Base-by-base conservation (phyloP, 2,113 vertebrate genomes). In the Engystomops pustulosus region DNA sequence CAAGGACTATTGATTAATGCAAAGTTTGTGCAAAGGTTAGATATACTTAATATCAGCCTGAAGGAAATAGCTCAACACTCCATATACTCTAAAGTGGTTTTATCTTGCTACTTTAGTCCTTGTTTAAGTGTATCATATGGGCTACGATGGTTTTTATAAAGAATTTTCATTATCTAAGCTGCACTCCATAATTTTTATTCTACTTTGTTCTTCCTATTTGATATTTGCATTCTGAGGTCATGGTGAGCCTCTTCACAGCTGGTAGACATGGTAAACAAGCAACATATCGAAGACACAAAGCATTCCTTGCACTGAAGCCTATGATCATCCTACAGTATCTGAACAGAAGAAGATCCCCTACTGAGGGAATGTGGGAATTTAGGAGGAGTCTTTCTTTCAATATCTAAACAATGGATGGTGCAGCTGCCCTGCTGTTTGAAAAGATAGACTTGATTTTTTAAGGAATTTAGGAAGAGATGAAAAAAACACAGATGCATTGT, bases 261-360 rank as follows among this genome's bases (percentile, higher is more conserved):
- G 78, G 78, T 80, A 67, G 67, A 65, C 51, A 10, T 20, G 36
- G 60, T 27, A 80, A 80, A 67, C 60, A 67, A 80, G 60, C 9
- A 49, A 67, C 78, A 47, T 34, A 47, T 49, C 78, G 68, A 80
- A 68, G 38, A 32, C 60, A 80, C 58, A 65, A 68, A 68, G 44
- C 25, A 80, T 32, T 30, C 62, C 38, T 45, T 65, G 14, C 78
- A 80, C 38, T 6, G 44, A 77, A 55, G 78, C 41, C 55, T 67
- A 68, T 68, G 58, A 80, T 80, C 60, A 80, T 68, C 18, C 53
- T 17, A 27, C 34, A 79, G 36, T 30, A 55, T 76, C 44, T 32
- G 10, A 68, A 34, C 44, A 80, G 25, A 67, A 62, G 55, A 65
- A 80, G 34, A 80, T 68, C 20, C 27, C 78, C 78, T 80, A 49